Evolutionary conservation across 2,888 invertebrate species (phyloP), one percentile per base, ranked within the genome.

Genomic region (Eudemis profundana): DNA sequence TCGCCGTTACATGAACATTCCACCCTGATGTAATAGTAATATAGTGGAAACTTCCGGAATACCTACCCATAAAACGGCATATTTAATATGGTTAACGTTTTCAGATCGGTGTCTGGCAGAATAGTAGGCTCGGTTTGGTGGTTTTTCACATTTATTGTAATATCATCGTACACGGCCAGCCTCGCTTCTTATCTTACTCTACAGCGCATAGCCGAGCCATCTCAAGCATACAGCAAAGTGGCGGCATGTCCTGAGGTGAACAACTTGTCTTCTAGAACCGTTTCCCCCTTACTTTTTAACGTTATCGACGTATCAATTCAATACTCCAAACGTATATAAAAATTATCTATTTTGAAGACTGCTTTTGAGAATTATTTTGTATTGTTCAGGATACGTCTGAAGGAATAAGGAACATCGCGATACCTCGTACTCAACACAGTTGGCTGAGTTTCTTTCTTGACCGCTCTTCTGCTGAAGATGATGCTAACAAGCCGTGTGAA

Each of bases 71-170:
- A 15, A 33, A 17, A 19, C 38, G 7, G 0, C 3, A 56, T 4
- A 27, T 21, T 0, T 36, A n/a, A 29, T 15, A 14, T 10, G 51
- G 33, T 47, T 33, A 49, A 60, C 44, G 61, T 59, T 81, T 83
- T 54, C 75, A 94, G 97, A 78, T 97, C 97, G 1, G 93, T 96
- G 66, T 97, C 97, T 3, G 98, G 97, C 1, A 94, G 99, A 57
- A 98, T 99, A 72, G 98, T 99, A 0, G 97, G 98, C 42, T 95
- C 96, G 23, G 98, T 98, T 2, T 99, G 99, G 99, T 99, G 99
- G 98, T 98, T 99, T 87, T 99, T 99, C 87, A 98, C 98, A 0
- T 93, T 99, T 69, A 98, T 99, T 76, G 94, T 99, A 59, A 97
- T 98, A 76, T 98, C 98, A 19, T 98, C 98, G 29, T 99, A 99